Conservation (phyloP, 2,888 invertebrate species). For the Ashinkailepas kermadecensis region DNA sequence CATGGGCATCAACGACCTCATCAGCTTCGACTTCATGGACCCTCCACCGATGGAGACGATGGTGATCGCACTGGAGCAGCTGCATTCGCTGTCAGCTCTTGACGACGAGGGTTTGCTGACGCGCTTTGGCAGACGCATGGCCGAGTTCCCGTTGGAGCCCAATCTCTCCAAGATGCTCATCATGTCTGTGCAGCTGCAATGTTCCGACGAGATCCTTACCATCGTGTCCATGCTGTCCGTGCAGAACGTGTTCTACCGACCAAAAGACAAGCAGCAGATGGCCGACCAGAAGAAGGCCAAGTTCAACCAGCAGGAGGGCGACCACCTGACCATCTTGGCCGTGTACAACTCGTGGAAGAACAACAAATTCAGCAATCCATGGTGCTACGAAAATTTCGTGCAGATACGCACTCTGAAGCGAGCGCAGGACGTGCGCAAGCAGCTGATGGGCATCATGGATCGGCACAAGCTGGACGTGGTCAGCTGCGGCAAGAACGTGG, state of each 20-base stretch:
- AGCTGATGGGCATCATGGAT: conserved; percentile 95
- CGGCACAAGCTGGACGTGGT: conserved; percentile 93
- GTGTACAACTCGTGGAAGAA: conserved; percentile 99
- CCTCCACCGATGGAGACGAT: conserved; percentile 96
- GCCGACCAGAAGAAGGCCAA: conserved; percentile 99
- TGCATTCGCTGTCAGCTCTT: conserved; percentile 92
- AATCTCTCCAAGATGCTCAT: conserved; percentile 97
- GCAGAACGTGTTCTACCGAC: conserved; percentile 93
- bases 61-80: conserved; percentile 92
- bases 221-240: conserved; percentile 98
- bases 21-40: conserved; percentile 99
- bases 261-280: conserved; percentile 89
- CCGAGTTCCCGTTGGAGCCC: conserved; percentile 97
- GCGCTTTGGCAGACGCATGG: conserved; percentile 71
- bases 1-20: conserved; percentile 97
- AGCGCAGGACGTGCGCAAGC: conserved; percentile 96
- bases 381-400: conserved; percentile 99
- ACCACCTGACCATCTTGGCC: conserved; percentile 92
- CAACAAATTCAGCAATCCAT: conserved; percentile 96
- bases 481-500: conserved; percentile 90
- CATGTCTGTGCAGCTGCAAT: conserved; percentile 95
- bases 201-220: conserved; percentile 96
- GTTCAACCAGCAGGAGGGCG: conserved; percentile 97
- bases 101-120: conserved; percentile 74
- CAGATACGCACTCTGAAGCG: conserved; percentile 93